These are phyloP conservation scores for Nannoperca obscura DNA, from an alignment of 2,797 vertebrate genomes.

Conservation along the genomic window DNA sequence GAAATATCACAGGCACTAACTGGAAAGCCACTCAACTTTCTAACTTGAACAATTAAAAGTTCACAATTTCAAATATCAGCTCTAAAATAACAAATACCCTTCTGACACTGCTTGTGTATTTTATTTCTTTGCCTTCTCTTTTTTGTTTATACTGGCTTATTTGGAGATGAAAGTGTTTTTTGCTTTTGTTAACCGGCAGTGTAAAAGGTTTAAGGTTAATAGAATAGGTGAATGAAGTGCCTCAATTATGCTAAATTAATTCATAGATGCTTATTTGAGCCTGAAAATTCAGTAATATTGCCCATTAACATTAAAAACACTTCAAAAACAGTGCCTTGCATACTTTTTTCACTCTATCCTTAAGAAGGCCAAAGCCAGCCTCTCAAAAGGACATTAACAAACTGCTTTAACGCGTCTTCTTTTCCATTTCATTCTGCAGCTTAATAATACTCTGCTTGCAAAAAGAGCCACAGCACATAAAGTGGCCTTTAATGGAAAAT, in stretches of 20 bases:
- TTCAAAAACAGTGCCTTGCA: background rate
- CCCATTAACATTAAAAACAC: constrained; percentile 1
- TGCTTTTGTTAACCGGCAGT: background rate
- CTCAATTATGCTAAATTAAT: constrained; percentile 8
- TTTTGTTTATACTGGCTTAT: background rate
- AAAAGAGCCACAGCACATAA: constrained; percentile 28
- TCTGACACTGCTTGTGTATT: background rate
- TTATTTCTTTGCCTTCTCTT: background rate
- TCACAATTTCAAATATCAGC: background rate
- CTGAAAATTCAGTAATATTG: background rate
- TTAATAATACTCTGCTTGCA: constrained; percentile 28
- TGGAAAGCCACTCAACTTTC: constrained; percentile 8
- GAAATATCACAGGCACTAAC: background rate
- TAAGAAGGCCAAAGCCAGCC: constrained; percentile 13
- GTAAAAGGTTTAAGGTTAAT: background rate
- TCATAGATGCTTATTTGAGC: constrained; percentile 7
- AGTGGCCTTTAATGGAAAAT: constrained; percentile 31
- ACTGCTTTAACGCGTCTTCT: constrained; percentile 24
- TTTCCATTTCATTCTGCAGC: constrained; percentile 21
- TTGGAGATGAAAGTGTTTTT: background rate
- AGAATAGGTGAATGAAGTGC: background rate
- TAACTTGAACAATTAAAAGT: constrained; percentile 4
- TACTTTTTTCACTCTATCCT: constrained; percentile 14
- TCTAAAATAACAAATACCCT: constrained; percentile 2
- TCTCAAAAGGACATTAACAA: constrained; percentile 28